Conservation (phyloP, 2,888 invertebrate species). For the Pheosia gnoma region DNA sequence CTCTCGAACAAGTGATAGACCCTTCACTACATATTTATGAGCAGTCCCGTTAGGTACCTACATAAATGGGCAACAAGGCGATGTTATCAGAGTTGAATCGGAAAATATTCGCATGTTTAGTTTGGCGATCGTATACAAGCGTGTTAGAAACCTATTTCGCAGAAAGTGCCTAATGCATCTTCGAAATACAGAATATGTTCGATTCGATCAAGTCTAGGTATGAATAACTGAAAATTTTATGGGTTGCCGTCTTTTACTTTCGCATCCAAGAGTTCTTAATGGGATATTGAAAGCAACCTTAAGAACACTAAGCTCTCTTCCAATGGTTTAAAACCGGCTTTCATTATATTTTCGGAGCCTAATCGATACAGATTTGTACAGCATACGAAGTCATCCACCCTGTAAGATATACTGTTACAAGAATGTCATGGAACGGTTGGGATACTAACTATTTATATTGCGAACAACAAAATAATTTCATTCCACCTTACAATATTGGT, state of each 20-base stretch:
- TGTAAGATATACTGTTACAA: background rate
- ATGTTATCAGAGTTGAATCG: conserved; percentile 5
- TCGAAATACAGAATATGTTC: background rate
- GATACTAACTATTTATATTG: too few relatives aligned
- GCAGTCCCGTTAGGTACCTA: conserved; percentile 4
- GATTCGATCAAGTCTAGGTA: background rate
- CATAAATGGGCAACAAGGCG: conserved; percentile 4
- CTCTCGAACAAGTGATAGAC: conserved; percentile 1
- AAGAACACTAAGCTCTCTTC: background rate
- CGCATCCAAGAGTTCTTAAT: background rate
- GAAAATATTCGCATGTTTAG: conserved; percentile 5
- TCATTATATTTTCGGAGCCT: background rate
- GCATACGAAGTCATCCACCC: background rate
- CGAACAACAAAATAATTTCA: too few relatives aligned
- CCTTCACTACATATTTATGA: conserved; percentile 5
- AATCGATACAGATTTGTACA: background rate
- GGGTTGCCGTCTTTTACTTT: background rate
- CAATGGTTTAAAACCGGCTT: background rate
- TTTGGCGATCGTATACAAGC: conserved; percentile 3
- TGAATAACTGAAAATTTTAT: too few relatives aligned
- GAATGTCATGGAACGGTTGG: too few relatives aligned
- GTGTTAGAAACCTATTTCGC: conserved; percentile 1
- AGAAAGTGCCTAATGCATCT: background rate
- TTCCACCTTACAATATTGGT: too few relatives aligned
- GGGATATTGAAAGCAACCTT: background rate